Base-by-base conservation (phyloP, 2,113 vertebrate genomes). In the Mola mola region DNA sequence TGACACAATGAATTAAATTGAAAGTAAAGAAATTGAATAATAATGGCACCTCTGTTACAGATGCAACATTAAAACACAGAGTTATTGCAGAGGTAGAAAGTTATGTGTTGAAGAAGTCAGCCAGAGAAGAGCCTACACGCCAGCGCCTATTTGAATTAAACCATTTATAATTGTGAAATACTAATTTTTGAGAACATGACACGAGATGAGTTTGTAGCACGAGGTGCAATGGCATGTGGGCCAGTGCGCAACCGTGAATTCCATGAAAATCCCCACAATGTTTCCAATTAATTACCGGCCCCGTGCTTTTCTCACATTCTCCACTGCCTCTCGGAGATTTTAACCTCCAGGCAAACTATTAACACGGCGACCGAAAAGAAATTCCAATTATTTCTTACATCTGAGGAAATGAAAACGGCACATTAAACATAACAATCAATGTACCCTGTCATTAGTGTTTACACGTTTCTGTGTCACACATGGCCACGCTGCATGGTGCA, bases 341-440 rank as follows among this genome's bases (percentile, higher is more conserved):
- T 33, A 48, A 58, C 86, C 75, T 59, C 59, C 59, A 53, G 87
- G 83, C 88, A 73, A 83, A 65, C 83, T 72, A 20, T 81, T 78
- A 71, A 56, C 51, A 48, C 5, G 31, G 73, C 51, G 52, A 47
- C 56, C 26, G 63, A 51, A 73, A 66, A 74, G 58, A 56, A 78
- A 81, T 75, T 83, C 69, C 66, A 83, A 83, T 84, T 78, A 83
- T 65, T 79, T 81, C 62, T 73, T 46, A 70, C 55, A 66, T 81
- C 63, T 79, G 55, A 44, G 36, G 49, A 80, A 81, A 81, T 79
- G 72, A 78, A 87, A 84, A 79, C 44, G 78, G 46, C 60, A 79
- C 65, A 75, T 68, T 75, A 67, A 78, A 79, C 62, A 74, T 64
- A 48, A 52, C 73, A 85, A 62, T 76, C 71, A 76, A 63, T 76